Base-by-base conservation (phyloP, 2,797 vertebrate genomes). In the Moxostoma hubbsi region DNA sequence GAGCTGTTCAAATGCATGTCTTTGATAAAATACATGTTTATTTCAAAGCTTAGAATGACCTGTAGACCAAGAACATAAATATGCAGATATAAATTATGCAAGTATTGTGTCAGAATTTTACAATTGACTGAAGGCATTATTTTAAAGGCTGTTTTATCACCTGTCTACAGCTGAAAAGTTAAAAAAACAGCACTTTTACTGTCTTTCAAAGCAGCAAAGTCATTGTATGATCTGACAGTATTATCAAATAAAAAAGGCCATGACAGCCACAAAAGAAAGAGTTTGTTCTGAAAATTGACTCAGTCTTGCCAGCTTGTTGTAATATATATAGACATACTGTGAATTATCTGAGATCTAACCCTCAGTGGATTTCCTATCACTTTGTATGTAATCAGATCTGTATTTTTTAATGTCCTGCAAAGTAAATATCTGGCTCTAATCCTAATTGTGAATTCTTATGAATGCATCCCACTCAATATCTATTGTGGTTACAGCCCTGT, bases 11-110 rank as follows among this genome's bases (percentile, higher is more conserved):
- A 53, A 55, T 9, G 68, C 16, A 15, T 70, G 50, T 47, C 64
- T 77, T 78, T 74, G 36, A 36, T 4, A 8, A 24, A 58, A 67
- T 57, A 53, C 6, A 74, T 43, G 9, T 13, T 64, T 16, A 58
- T 64, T 46, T 62, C 5, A n/a, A 16, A 59, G 15, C 15, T 1
- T 6, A 62, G 11, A 7, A 18, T 13, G 5, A 36, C 24, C 10
- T 62, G 36, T 62, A 62, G 36, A 63, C 61, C 36, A 7, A 36
- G 5, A 62, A 62, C 10, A 61, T 11, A 61, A 36, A 63, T 7
- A 45, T 8, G 11, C 7, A 45, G 12, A 11, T 0, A 2, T 45
- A n/a, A 63, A 36, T 43, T 7, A 9, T 12, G 16, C 55, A 57
- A 58, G 16, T 18, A 16, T 15, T 58, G n/a, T 5, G 7, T 58